phyloP scores from a whole-genome alignment of 2,113 vertebrate species.

The Limanda limanda region DNA sequence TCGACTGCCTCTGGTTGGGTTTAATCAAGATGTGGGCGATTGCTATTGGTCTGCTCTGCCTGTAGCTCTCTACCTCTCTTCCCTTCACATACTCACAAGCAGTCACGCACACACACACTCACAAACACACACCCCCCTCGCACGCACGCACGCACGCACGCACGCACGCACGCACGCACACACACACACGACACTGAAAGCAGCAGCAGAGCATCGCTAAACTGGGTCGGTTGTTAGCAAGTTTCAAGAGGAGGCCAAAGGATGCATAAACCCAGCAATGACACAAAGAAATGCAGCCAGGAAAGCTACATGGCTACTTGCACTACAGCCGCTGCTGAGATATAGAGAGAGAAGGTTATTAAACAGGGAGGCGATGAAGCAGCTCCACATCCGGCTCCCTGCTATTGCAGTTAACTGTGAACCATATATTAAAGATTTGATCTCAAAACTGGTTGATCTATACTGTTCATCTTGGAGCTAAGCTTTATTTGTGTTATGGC shows the following conservation, averaged over 20 bases:
- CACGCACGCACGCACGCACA: constrained; percentile 1
- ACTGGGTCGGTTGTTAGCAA: constrained; percentile 39
- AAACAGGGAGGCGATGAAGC: no score
- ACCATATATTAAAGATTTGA: no score
- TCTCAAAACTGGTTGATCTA: no score
- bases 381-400: no score
- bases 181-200: constrained; percentile 11
- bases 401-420: no score
- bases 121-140: neutral
- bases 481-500: no score
- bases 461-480: no score
- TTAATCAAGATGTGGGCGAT: neutral
- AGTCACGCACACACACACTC: constrained; percentile 1
- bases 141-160: neutral
- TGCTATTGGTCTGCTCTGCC: constrained; percentile 22
- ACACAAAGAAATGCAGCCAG: neutral
- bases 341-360: no score
- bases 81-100: neutral
- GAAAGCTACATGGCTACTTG: no score
- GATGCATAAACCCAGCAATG: constrained; percentile 12
- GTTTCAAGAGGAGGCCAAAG: constrained; percentile 4
- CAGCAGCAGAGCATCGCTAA: constrained; percentile 4
- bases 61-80: neutral
- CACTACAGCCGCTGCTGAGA: no score
- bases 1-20: neutral